These are phyloP conservation scores for Portevinia maculata DNA, from an alignment of 2,888 invertebrate species.

Conservation along the genomic window DNA sequence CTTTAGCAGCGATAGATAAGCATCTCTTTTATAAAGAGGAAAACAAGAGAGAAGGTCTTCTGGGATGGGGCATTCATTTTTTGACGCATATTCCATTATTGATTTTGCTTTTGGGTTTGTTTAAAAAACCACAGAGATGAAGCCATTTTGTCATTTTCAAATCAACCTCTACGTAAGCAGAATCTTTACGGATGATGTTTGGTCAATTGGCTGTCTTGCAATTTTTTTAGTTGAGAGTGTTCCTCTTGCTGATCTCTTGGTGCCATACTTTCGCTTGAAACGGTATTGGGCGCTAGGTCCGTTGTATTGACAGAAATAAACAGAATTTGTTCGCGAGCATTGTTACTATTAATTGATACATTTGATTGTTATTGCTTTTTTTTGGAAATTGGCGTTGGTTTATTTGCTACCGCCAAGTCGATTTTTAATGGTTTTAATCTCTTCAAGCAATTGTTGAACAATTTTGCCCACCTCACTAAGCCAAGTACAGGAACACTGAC, in stretches of 20 bases:
- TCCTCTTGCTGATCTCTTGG: background rate
- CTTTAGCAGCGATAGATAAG: conserved; percentile 7
- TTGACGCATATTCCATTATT: conserved; percentile 16
- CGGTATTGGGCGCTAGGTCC: too few relatives aligned
- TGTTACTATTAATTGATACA: too few relatives aligned
- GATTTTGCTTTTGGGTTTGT: conserved; percentile 21
- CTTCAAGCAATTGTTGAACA: too few relatives aligned
- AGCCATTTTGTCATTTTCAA: conserved; percentile 10
- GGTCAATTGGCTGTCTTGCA: background rate
- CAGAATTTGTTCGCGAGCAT: too few relatives aligned
- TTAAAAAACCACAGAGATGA: background rate
- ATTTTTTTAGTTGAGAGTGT: background rate
- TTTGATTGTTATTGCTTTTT: too few relatives aligned
- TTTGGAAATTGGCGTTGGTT: too few relatives aligned
- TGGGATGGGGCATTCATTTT: conserved; percentile 4
- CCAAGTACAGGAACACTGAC: too few relatives aligned
- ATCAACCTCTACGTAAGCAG: conserved; percentile 6
- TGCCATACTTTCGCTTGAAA: too few relatives aligned
- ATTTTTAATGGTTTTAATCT: too few relatives aligned
- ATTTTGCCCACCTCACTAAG: too few relatives aligned
- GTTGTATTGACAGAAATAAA: too few relatives aligned
- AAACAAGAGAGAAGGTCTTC: conserved; percentile 10
- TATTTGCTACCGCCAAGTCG: too few relatives aligned
- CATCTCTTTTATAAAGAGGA: background rate
- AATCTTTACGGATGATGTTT: background rate